Conservation (phyloP, 2,888 invertebrate genomes). For the Agrotis ipsilon region DNA sequence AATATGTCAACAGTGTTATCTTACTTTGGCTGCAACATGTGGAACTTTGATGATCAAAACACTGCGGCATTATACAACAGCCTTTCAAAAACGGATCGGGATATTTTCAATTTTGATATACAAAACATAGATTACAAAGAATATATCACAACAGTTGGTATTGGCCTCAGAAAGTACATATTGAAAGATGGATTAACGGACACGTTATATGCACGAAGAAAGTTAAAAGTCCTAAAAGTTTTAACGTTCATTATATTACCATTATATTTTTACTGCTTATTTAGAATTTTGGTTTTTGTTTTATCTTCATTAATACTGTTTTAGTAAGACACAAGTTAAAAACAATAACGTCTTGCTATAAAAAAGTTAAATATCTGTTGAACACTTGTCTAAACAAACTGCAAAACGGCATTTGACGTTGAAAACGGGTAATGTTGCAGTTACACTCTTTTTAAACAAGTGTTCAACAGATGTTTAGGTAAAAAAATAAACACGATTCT, state of each 20-base stretch:
- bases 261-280: slow-evolving; percentile 23
- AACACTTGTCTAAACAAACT: no score
- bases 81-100: slow-evolving; percentile 14
- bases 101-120: slow-evolving; percentile 33
- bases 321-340: neutral
- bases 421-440: no score
- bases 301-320: neutral
- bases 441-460: no score
- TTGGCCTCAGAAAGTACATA: slow-evolving; percentile 27
- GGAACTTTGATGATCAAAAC: slow-evolving; percentile 30
- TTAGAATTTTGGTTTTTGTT: neutral
- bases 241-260: slow-evolving; percentile 3
- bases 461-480: no score
- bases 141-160: accelerated
- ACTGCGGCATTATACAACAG: slow-evolving; percentile 15
- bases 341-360: no score
- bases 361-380: no score
- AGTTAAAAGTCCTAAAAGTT: neutral
- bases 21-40: neutral
- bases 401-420: no score
- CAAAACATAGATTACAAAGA: slow-evolving; percentile 20
- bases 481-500: no score
- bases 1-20: neutral
- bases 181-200: slow-evolving; percentile 21
- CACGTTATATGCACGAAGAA: slow-evolving; percentile 8